Evolutionary conservation across 2,888 invertebrate species (phyloP), one percentile per base, ranked within the genome.

Genomic region (Scaptomyza reducta): DNA sequence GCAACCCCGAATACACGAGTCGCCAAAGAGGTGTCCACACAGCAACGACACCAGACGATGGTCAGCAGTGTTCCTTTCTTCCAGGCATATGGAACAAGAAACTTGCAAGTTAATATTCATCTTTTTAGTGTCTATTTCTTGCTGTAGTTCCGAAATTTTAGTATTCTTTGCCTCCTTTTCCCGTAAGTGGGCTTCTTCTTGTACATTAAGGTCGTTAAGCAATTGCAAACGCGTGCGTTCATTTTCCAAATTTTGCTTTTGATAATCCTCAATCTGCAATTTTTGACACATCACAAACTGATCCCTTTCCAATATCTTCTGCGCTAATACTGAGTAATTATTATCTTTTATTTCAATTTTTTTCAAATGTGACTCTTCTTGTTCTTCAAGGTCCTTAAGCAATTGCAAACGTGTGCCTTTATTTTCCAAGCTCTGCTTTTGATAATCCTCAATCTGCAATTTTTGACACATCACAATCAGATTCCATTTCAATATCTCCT

Each of bases 1-100:
- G 13, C 16, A 59, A 7, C 16, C 2, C 1, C 40, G 29, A 14
- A 71, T 53, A 41, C 70, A 71, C 41, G 50, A n/a, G 6, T 35
- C 35, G 1, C 71, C 71, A 29, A 72, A 71, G 18, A 72, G 66
- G 61, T 71, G 72, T 6, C 71, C 71, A 50, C 71, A 71, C 0
- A 6, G 2, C 11, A 71, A 41, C 1, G 57, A 25, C 9, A 61
- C 60, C 25, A 72, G 22, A 2, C 73, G 73, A 45, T 71, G 71
- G 0, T 16, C 3, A 0, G 3, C 6, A 1, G 44, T n/a, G 0
- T 38, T 50, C 60, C 50, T 72, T 0, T 16, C 41, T 7, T 71
- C 72, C n/a, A 72, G 9, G 29, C 71, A 71, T 14, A 71, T 61
- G 33, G 72, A 40, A 3, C 71, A 71, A 0, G 31, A 35, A 1